Evolutionary conservation across 2,797 vertebrate genomes (phyloP).

Genomic region (Poeciliopsis paucimaculata): DNA sequence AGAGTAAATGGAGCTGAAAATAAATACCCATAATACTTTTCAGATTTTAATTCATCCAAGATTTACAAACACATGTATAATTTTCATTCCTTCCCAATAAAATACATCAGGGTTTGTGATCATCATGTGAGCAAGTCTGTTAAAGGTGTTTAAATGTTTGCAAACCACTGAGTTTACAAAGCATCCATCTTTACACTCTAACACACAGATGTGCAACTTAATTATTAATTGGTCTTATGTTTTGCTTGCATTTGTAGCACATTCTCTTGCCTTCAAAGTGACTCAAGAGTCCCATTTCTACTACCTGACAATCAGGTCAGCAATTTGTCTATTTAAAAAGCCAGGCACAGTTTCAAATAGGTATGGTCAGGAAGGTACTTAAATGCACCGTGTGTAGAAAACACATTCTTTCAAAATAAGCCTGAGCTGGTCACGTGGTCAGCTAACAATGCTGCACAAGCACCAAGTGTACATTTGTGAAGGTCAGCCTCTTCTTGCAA

Average conservation of each 20-base stretch:
- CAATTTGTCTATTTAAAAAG: conserved; percentile 73
- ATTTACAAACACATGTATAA: background rate
- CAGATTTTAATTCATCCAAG: background rate
- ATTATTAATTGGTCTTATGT: conserved; percentile 30
- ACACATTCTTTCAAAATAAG: conserved; percentile 55
- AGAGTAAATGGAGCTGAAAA: background rate
- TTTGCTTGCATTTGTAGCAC: conserved; percentile 32
- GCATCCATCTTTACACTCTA: background rate
- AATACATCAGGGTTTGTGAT: background rate
- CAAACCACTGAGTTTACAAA: background rate
- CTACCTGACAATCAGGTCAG: conserved; percentile 78
- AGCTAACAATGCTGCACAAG: conserved; percentile 26
- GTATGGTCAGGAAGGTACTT: conserved; percentile 44
- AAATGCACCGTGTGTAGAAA: conserved; percentile 7
- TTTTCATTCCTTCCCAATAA: background rate
- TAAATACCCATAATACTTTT: background rate
- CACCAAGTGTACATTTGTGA: conserved; percentile 37
- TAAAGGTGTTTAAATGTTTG: background rate
- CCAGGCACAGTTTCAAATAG: conserved; percentile 54
- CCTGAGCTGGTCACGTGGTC: conserved; percentile 37
- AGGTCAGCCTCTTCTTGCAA: conserved; percentile 54
- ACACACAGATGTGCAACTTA: background rate
- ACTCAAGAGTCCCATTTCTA: conserved; percentile 56
- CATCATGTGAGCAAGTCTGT: background rate
- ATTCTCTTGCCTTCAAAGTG: conserved; percentile 19